A percentile compares a stretch with the other conserved stretches of the same genome.
phyloP scores from a whole-genome alignment of 2,888 invertebrate genomes.

The Molorchus minor region DNA sequence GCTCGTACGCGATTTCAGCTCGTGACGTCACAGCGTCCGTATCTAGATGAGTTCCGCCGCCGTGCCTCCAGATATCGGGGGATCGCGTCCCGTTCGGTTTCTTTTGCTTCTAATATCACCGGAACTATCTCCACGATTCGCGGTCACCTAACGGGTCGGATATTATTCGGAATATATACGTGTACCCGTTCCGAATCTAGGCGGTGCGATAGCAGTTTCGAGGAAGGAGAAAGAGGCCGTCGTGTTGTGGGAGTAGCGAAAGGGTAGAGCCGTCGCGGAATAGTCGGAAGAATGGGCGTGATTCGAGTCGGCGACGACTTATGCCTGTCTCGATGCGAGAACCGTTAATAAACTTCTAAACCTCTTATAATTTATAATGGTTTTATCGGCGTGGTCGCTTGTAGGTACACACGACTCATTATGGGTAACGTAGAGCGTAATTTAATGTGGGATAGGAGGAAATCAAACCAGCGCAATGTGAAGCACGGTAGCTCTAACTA shows the following conservation, averaged over 20 bases:
- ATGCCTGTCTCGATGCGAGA: background rate
- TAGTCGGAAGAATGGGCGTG: background rate
- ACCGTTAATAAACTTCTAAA: constrained; percentile 5
- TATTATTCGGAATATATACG: too few species aligned
- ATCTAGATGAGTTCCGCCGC: too few species aligned
- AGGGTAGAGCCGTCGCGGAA: background rate
- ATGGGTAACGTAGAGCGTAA: background rate
- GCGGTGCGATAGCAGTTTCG: background rate
- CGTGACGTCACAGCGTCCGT: too few species aligned
- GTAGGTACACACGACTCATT: background rate
- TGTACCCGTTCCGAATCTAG: background rate
- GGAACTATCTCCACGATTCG: too few species aligned
- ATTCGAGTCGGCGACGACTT: background rate
- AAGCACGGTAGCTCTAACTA: too few species aligned
- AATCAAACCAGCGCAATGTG: background rate
- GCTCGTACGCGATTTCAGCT: too few species aligned
- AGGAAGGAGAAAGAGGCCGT: too few species aligned
- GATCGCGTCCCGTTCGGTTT: too few species aligned
- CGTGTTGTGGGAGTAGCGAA: background rate
- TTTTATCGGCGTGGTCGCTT: background rate
- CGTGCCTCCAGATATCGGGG: too few species aligned
- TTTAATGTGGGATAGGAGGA: background rate
- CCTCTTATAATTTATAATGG: constrained; percentile 2
- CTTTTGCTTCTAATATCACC: too few species aligned
- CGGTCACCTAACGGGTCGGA: too few species aligned